Conservation (phyloP, 2,888 invertebrate species). For the Parthenolecanium corni region DNA sequence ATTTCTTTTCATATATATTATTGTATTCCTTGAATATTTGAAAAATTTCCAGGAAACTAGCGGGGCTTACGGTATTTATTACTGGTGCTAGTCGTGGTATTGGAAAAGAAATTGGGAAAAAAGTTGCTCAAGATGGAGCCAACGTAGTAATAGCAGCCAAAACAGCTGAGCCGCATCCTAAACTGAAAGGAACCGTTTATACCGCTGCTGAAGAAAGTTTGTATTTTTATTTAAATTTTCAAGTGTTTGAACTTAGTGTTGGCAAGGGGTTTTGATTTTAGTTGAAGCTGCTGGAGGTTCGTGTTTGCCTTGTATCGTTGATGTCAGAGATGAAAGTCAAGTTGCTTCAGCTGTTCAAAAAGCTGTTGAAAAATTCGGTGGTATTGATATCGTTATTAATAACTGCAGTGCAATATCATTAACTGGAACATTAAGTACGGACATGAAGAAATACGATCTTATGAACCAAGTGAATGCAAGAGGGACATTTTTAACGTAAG, state of each 20-base stretch:
- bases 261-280: slow-evolving; percentile 37
- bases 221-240: not conserved
- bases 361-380: slow-evolving; percentile 76
- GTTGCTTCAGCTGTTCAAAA: slow-evolving; percentile 57
- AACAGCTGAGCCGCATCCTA: slow-evolving; percentile 79
- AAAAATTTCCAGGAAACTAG: slow-evolving; percentile 54
- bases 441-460: slow-evolving; percentile 92
- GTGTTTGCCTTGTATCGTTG: slow-evolving; percentile 74
- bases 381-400: slow-evolving; percentile 88
- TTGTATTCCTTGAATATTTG: not conserved
- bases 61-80: slow-evolving; percentile 84
- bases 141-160: slow-evolving; percentile 86
- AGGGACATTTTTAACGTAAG: slow-evolving; percentile 69
- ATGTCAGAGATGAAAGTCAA: slow-evolving; percentile 71
- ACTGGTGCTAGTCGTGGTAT: slow-evolving; percentile 95
- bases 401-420: slow-evolving; percentile 91
- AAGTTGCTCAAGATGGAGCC: slow-evolving; percentile 82
- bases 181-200: slow-evolving; percentile 83
- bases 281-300: slow-evolving; percentile 79
- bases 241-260: not conserved
- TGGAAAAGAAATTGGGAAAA: slow-evolving; percentile 86
- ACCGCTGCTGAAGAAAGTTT: slow-evolving; percentile 78
- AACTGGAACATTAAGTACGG: slow-evolving; percentile 66
- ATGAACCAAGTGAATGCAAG: slow-evolving; percentile 91
- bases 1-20: not conserved